Base-by-base conservation (phyloP, 2,113 vertebrate genomes). In the Aramus guarauna region DNA sequence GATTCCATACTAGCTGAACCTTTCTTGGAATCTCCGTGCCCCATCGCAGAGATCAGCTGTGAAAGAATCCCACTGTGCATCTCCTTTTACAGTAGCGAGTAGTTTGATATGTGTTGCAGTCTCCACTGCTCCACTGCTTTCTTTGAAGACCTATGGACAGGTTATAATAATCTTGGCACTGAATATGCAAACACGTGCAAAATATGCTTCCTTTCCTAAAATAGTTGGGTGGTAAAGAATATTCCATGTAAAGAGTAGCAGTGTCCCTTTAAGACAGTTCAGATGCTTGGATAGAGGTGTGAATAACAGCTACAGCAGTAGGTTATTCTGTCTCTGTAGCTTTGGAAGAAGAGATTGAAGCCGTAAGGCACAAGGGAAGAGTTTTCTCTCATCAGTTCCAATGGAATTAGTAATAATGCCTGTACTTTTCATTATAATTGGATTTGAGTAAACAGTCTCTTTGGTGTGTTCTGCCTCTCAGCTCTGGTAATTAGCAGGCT, bases 401-500 rank as follows among this genome's bases (percentile, higher is more conserved):
- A 1, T 0, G 4, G 69, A 87, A 72, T 92, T 95, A 77, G 68
- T 92, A 87, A 72, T 85, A 92, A 68, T 58, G 45, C 37, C 13
- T 86, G 58, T 87, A 82, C 86, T 94, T 95, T 90, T 83, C 62
- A 43, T 74, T 96, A 7, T 94, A 96, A 94, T 95, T 95, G 84
- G 84, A 94, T 97, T 96, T 89, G 67, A 90, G 58, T 85, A 85
- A 94, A 92, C 69, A 94, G 20, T 62, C 37, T 81, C 63, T 93
- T 81, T 53, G 83, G 43, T 71, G 43, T 53, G 48, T 85, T 92
- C 92, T 85, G 87, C 83, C 76, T 89, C 86, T 91, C 83, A 75
- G 89, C 91, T 90, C 80, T 68, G 55, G 69, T 97, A 94, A 95
- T 96, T 97, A 97, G 86, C 88, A 94, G 60, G 76, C 94, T 97